Evolutionary conservation across 2,113 vertebrate species (phyloP).

Genomic region (Callorhinus ursinus): DNA sequence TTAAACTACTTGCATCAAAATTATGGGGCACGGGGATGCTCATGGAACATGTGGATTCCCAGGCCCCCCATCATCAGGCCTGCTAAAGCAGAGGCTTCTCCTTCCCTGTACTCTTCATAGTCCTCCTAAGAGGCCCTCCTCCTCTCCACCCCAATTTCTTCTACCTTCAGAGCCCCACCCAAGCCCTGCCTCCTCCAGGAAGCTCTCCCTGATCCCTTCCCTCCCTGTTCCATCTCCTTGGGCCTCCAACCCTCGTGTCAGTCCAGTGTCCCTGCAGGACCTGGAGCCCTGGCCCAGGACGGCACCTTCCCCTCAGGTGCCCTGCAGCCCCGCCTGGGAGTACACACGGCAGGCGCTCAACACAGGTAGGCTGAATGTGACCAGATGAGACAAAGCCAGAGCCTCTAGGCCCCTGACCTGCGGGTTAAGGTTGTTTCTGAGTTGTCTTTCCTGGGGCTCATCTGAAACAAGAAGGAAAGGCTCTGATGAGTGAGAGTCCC

Average conservation of each 20-base stretch:
- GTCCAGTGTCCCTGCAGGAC: not conserved
- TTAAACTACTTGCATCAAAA: not conserved
- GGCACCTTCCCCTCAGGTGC: not conserved
- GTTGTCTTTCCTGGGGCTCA: conserved; percentile 80
- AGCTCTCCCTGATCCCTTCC: not conserved
- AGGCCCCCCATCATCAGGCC: not conserved
- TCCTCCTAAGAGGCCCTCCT: not conserved
- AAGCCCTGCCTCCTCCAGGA: not conserved
- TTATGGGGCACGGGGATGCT: not conserved
- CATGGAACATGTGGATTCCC: not conserved
- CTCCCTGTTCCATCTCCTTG: not conserved
- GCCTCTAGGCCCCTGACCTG: conserved; percentile 60
- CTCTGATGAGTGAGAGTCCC: not conserved
- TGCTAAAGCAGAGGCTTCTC: not conserved
- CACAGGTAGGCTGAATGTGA: not conserved
- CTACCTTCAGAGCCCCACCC: not conserved
- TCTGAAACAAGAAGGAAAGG: conserved; percentile 81
- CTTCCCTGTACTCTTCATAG: not conserved
- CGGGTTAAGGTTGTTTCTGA: conserved; percentile 80
- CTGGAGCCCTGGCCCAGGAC: not conserved
- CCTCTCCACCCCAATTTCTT: not conserved
- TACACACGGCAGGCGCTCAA: rapidly evolving
- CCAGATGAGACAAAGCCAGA: not conserved
- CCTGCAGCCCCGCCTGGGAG: not conserved
- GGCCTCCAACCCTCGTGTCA: not conserved